Base-by-base conservation (phyloP, 2,797 vertebrate genomes). In the Sphenodon punctatus region DNA sequence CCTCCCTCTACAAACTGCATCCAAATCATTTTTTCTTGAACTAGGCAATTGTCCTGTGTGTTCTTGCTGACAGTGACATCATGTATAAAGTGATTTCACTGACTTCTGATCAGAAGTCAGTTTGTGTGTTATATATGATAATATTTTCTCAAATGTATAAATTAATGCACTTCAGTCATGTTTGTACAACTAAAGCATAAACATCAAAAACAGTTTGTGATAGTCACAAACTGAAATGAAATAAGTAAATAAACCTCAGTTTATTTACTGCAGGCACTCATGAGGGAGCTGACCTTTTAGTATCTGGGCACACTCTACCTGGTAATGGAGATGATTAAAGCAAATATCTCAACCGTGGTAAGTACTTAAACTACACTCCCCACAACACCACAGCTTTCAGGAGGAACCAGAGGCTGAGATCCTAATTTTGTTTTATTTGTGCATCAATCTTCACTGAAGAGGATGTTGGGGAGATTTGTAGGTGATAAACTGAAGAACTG, bases 91-190 rank as follows among this genome's bases (percentile, higher is more conserved):
- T 85, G 81, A 61, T 45, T 27, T 61, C 78, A n/a, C 34, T 67
- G 42, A 43, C 32, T 67, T 58, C 72, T 49, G 53, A 80, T 63
- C 30, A 84, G 63, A 8, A 53, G 23, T 51, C 30, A 86, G 23
- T 23, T 56, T n/a, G 39, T 59, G 84, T 81, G 89, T 81, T 85
- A 85, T 85, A 91, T 88, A 70, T 67, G 67, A 49, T 19, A 58
- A 17, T 45, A 43, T 86, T 76, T 89, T 46, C 71, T 85, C 41
- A 64, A 34, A 82, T 79, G 73, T 79, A 30, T 74, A 56, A 80
- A 45, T 55, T 59, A 69, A 69, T 42, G 53, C 49, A 56, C 11
- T 60, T 63, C 68, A 88, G 67, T 45, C 20, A 45, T n/a, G 53
- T 42, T 45, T 2, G 0, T 84, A 13, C 19, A 63, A 55, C 25